Evolutionary conservation across 2,113 vertebrate genomes (phyloP), one percentile per base, ranked within the genome.

Genomic region (Calidris pugnax): DNA sequence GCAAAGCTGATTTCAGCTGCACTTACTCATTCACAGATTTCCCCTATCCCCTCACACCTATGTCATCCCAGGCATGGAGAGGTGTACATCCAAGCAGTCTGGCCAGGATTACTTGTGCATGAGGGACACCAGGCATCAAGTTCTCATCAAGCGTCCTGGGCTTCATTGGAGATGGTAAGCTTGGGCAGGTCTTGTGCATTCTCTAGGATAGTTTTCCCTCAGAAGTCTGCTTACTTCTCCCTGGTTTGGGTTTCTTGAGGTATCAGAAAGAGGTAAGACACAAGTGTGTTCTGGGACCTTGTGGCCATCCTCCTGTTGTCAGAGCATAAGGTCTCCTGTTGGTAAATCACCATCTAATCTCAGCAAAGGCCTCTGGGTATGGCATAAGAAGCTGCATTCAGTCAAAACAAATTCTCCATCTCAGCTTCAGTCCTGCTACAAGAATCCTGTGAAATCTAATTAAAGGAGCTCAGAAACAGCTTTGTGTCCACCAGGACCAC

Each of bases 31-130:
- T 66, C 78, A 82, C 17, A 87, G 8, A 50, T 68, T 79, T 51
- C 7, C 33, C 18, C 20, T 60, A 33, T 12, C 7, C 16, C 8
- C 14, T 37, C 13, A 73, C 32, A 80, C 14, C 33, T 5, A 3
- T 7, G 14, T 30, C 15, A 48, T 75, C 62, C 76, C 6, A 35
- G 45, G 23, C 33, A 68, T 0, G 0, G 79, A 51, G 39, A 72
- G 23, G 10, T 68, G 39, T 67, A 24, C 16, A 12, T 14, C 9
- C 17, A 27, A 45, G 43, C n/a, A 41, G 14, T 19, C 37, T 59
- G 56, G 30, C 51, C 57, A 72, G 53, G 28, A 68, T 47, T 39
- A 56, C 35, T 56, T 72, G n/a, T 19, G n/a, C 11, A 20, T 67
- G 41, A 74, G 22, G 23, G 12, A 82, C 0, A 1, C 4, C 27